phyloP scores from a whole-genome alignment of 2,888 invertebrate genomes.

The Chironomus tentans region DNA sequence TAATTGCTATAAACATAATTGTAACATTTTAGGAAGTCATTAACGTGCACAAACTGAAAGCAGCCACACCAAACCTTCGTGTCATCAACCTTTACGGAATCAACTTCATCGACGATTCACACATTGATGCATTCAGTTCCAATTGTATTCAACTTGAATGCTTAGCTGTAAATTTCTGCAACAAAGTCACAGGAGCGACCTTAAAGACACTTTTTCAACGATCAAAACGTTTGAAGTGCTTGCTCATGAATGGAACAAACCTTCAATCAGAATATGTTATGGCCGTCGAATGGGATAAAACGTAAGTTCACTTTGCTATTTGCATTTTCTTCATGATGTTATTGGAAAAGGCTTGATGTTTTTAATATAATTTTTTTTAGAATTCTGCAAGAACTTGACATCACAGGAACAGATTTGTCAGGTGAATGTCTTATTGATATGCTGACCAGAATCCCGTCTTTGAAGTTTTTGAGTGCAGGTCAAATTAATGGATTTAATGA shows the following conservation, averaged over 20 bases:
- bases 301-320: background rate
- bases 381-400: conserved; percentile 83
- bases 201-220: conserved; percentile 89
- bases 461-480: conserved; percentile 84
- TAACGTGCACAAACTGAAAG: conserved; percentile 96
- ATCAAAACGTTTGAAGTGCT: conserved; percentile 81
- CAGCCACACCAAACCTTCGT: conserved; percentile 92
- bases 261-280: conserved; percentile 86
- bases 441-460: conserved; percentile 73
- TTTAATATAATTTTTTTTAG: background rate
- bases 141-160: conserved; percentile 96
- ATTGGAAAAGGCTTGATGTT: background rate
- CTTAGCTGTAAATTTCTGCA: conserved; percentile 92
- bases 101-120: conserved; percentile 96
- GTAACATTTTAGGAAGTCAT: conserved; percentile 64
- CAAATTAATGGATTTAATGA: conserved; percentile 98
- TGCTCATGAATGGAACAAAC: conserved; percentile 94
- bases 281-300: conserved; percentile 90
- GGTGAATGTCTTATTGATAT: conserved; percentile 90
- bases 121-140: conserved; percentile 94
- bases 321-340: too few relatives aligned
- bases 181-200: conserved; percentile 92
- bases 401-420: conserved; percentile 92
- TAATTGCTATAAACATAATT: too few relatives aligned
- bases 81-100: conserved; percentile 98